Evolutionary conservation across 2,797 vertebrate genomes (phyloP).

Genomic region (Oreortyx pictus): DNA sequence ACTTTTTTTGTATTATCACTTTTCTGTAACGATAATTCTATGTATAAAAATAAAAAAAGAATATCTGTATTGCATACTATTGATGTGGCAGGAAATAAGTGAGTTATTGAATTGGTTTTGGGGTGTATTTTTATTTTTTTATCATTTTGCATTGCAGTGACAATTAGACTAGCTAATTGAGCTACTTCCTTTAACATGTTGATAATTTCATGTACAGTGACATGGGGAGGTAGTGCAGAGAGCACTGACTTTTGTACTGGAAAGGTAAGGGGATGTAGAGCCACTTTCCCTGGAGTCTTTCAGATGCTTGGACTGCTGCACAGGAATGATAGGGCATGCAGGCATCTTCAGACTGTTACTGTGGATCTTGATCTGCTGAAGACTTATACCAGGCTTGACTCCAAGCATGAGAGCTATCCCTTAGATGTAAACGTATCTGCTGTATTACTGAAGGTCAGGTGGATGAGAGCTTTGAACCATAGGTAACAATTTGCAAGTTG

Average conservation of each 20-base stretch:
- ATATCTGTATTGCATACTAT: not conserved
- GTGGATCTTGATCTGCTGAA: not conserved
- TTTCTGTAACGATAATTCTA: not conserved
- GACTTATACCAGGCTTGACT: not conserved
- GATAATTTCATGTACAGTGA: constrained; percentile 10
- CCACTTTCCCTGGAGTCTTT: not conserved
- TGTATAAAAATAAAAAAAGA: not conserved
- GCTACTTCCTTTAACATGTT: not conserved
- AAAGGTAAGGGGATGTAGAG: not conserved
- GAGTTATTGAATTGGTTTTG: not conserved
- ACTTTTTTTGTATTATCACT: not conserved
- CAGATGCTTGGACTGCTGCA: not conserved
- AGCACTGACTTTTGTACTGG: not conserved
- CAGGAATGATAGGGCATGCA: not conserved
- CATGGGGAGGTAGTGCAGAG: constrained; percentile 15
- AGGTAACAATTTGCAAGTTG: not conserved
- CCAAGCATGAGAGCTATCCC: not conserved
- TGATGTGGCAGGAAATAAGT: not conserved
- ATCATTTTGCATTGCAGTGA: not conserved
- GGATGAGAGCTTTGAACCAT: not conserved
- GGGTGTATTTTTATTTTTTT: not conserved
- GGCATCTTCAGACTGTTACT: not conserved
- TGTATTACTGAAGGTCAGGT: not conserved
- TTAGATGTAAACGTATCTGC: not conserved
- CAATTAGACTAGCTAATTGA: not conserved